Evolutionary conservation across 2,113 vertebrate genomes (phyloP).

Genomic region (Onychorhynchus coronatus): DNA sequence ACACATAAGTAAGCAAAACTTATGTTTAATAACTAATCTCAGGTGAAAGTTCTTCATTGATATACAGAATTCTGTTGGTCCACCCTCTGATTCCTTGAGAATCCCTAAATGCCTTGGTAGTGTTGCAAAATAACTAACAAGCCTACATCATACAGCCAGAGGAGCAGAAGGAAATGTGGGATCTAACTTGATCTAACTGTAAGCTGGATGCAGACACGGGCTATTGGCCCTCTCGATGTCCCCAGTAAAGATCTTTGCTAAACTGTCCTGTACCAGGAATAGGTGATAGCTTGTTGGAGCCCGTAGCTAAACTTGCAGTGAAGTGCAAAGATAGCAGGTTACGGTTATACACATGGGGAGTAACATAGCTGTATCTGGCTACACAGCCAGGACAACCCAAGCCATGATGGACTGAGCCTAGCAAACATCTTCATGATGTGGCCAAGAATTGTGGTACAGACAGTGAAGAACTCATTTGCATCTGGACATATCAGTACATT

Average conservation of each 20-base stretch:
- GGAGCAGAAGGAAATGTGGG: not conserved
- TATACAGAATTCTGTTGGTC: not conserved
- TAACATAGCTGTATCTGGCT: not conserved
- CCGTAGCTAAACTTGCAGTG: not conserved
- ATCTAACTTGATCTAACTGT: not conserved
- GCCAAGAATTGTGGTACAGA: not conserved
- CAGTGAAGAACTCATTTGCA: not conserved
- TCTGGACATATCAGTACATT: rapidly evolving
- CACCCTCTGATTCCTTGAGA: not conserved
- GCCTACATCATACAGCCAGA: not conserved
- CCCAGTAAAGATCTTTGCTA: not conserved
- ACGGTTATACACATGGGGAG: not conserved
- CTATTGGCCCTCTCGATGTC: not conserved
- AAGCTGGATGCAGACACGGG: not conserved
- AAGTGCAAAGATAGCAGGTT: not conserved
- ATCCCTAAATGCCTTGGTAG: not conserved
- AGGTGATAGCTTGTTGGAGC: not conserved
- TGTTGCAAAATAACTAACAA: not conserved
- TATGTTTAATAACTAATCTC: not conserved
- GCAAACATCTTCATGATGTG: not conserved
- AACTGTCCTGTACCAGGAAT: not conserved
- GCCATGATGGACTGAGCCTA: not conserved
- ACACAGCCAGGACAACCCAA: not conserved
- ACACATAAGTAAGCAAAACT: not conserved
- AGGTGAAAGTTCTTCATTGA: not conserved